Evolutionary conservation across 2,888 invertebrate species (phyloP).

Genomic region (Achlya flavicornis): DNA sequence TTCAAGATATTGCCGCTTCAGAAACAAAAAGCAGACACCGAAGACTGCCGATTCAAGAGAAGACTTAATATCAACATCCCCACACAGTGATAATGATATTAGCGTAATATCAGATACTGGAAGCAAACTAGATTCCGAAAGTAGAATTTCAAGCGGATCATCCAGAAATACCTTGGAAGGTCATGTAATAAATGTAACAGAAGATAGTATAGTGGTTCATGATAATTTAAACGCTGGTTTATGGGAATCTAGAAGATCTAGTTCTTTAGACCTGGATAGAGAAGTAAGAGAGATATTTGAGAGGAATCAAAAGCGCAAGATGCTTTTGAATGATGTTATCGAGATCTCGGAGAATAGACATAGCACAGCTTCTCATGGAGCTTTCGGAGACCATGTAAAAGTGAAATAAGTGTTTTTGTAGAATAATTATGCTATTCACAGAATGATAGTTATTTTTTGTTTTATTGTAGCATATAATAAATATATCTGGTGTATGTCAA

Average conservation of each 20-base stretch:
- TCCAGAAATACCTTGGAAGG: slow-evolving; percentile 67
- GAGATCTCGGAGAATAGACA: slow-evolving; percentile 38
- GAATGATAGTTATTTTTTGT: neutral
- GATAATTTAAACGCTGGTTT: slow-evolving; percentile 46
- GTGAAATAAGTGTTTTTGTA: neutral
- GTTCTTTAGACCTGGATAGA: slow-evolving; percentile 68
- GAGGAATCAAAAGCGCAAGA: slow-evolving; percentile 49
- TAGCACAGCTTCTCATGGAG: slow-evolving; percentile 50
- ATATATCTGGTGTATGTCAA: neutral
- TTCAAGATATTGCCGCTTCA: slow-evolving; percentile 81
- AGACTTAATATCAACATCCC: slow-evolving; percentile 43
- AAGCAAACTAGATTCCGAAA: slow-evolving; percentile 46
- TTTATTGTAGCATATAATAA: neutral
- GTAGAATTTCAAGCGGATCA: slow-evolving; percentile 49
- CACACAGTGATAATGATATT: slow-evolving; percentile 34
- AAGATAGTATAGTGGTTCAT: slow-evolving; percentile 65
- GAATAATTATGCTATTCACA: neutral
- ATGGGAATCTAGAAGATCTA: slow-evolving; percentile 65
- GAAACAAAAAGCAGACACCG: slow-evolving; percentile 38
- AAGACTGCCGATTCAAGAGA: slow-evolving; percentile 45
- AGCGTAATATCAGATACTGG: slow-evolving; percentile 33
- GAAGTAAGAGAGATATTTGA: slow-evolving; percentile 75
- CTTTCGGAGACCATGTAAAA: slow-evolving; percentile 59
- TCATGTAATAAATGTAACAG: slow-evolving; percentile 61
- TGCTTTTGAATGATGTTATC: slow-evolving; percentile 38